Base-by-base conservation (phyloP, 64 coral and sea anemone species). In the Montipora efflorescens region DNA sequence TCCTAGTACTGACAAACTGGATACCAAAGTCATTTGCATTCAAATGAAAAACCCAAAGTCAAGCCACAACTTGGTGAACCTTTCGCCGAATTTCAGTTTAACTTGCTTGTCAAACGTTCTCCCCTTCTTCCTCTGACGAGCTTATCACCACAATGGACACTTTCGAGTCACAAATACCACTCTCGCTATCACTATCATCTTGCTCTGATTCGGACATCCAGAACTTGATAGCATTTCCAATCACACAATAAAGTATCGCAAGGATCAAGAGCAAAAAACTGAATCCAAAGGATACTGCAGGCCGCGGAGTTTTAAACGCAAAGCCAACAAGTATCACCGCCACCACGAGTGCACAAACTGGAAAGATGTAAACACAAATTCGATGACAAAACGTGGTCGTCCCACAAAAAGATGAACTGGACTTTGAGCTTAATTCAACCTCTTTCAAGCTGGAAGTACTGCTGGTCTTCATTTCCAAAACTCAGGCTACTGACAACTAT, bases 261-360 rank as follows among this genome's bases (percentile, higher is more conserved):
- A 86, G 46, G 8, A 86, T 25, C 43, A 86, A 71, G 43, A 86
- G 82, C 1, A 86, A 15, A 71, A 86, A 86, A 50, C 82, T 86
- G 43, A 71, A 86, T 8, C 82, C 82, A 72, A 86, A 64, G 7
- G 66, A 70, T 2, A 86, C 11, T 22, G 64, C 82, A 0, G 82
- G 82, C 9, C 66, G 64, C 8, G 82, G 46, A 49, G 44, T 86
- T 50, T 48, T 86, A 46, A 86, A 86, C 8, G 82, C 82, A 49
- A 86, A 47, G 7, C 43, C 68, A 45, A 72, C 46, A 4, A 86
- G 82, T 0, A 86, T 10, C 66, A 86, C 18, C 49, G 64, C 68
- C 0, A 66, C 18, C 6, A 72, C 9, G 47, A 86, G 19, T 16
- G 66, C 82, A n/a, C 82, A 86, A 50, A 71, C 64, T 47, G 82